Conservation (phyloP, 2,888 invertebrate species). For the Caenorhabditis panamensis region DNA sequence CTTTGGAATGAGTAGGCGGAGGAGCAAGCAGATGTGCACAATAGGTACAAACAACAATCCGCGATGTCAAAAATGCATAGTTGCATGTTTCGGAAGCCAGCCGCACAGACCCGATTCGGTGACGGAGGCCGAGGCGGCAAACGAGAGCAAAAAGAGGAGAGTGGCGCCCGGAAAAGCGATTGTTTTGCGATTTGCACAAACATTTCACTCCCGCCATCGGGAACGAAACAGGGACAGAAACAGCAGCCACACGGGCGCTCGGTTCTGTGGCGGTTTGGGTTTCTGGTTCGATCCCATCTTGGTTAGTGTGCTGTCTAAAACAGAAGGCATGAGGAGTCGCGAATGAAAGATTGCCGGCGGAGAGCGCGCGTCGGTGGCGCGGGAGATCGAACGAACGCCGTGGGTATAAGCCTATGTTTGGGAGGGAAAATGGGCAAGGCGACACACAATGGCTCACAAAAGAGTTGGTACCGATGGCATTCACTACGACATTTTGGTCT, state of each 20-base stretch:
- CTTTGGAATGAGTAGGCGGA: slow-evolving; percentile 35
- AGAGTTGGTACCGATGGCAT: slow-evolving; percentile 34
- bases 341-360: slow-evolving; percentile 35
- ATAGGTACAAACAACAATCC: slow-evolving; percentile 50
- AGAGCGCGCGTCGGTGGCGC: slow-evolving; percentile 9
- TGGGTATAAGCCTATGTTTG: slow-evolving; percentile 41
- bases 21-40: slow-evolving; percentile 40
- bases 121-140: slow-evolving; percentile 39
- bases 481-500: slow-evolving; percentile 8
- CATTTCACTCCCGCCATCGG: slow-evolving; percentile 23
- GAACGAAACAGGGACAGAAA: not conserved
- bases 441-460: slow-evolving; percentile 42
- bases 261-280: slow-evolving; percentile 22
- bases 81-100: slow-evolving; percentile 54
- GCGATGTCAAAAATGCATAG: slow-evolving; percentile 57
- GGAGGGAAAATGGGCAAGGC: slow-evolving; percentile 6
- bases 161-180: slow-evolving; percentile 51
- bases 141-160: slow-evolving; percentile 43
- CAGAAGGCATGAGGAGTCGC: not conserved
- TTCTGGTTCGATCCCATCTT: slow-evolving; percentile 35
- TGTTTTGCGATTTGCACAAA: slow-evolving; percentile 60
- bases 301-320: slow-evolving; percentile 22
- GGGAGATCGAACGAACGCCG: slow-evolving; percentile 22
- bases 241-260: slow-evolving; percentile 6
- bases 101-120: slow-evolving; percentile 46